Base-by-base conservation (phyloP, 1,140 invertebrate species). In the Pomacea maculata region DNA sequence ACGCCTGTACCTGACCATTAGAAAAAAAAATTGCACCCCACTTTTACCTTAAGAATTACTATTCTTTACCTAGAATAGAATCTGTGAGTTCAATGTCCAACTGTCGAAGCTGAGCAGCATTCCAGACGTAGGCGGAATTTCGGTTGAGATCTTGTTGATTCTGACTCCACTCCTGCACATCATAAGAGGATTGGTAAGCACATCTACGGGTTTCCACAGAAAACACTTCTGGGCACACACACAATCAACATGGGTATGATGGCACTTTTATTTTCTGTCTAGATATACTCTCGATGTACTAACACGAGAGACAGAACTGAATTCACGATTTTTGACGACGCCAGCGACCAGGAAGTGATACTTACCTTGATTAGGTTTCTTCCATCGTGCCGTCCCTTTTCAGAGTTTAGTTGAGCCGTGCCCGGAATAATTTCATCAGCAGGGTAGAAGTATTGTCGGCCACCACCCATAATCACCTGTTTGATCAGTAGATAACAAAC, bases 351-450 rank as follows among this genome's bases (percentile, higher is more conserved):
- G 34, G 34, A 45, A 45, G 57, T 61, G 57, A 61, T 3, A 3
- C 57, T 79, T 82, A 87, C 87, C 76, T 95, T 93, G 55, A 95
- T 94, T 10, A 89, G 76, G 71, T 89, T 85, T 45, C 86, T 75
- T 15, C 81, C 83, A 78, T 89, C 88, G 34, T 85, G 52, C 10
- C 81, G 75, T 52, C 85, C 85, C 1, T 75, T 21, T 6, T n/a
- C n/a, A 17, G 55, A 15, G 29, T 80, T 78, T n/a, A 82, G 82
- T 11, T 77, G 75, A 15, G 76, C 57, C 25, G 85, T 84, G 75
- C 85, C 85, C 3, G 88, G 85, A 71, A 88, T 87, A 1, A 75
- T 68, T 21, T 79, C 73, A 52, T 79, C 82, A n/a, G 82, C 83
- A n/a, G 82, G 83, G n/a, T 86, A 29, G 55, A 88, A 85, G 45